Conservation (phyloP, 1,140 invertebrate species). For the Lasioglossum albipes region DNA sequence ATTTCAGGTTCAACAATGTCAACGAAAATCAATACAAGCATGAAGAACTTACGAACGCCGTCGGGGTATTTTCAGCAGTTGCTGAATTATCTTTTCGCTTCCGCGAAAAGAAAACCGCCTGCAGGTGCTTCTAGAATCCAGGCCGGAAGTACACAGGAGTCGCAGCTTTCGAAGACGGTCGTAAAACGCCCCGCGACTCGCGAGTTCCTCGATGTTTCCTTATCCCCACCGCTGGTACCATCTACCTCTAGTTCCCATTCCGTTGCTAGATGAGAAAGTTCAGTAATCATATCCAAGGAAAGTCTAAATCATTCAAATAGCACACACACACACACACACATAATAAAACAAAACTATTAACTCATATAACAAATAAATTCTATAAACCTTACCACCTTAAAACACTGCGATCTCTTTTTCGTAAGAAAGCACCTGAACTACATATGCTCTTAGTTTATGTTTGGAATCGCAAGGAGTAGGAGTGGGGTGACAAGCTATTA, state of each 20-base stretch:
- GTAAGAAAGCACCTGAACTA: too few relatives aligned
- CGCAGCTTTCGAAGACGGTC: constrained; percentile 66
- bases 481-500: too few relatives aligned
- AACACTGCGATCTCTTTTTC: too few relatives aligned
- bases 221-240: constrained; percentile 54
- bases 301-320: constrained; percentile 11
- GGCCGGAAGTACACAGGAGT: constrained; percentile 60
- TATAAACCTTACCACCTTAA: too few relatives aligned
- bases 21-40: neutral
- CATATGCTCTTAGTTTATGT: too few relatives aligned
- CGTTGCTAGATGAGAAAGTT: constrained; percentile 56
- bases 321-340: too few relatives aligned
- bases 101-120: constrained; percentile 45
- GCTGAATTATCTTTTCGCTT: constrained; percentile 40
- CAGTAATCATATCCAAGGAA: constrained; percentile 35
- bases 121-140: constrained; percentile 56
- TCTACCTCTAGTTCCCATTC: constrained; percentile 52
- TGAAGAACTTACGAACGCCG: neutral
- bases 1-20: neutral
- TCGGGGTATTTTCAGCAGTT: constrained; percentile 15
- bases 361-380: too few relatives aligned
- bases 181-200: constrained; percentile 62
- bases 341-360: too few relatives aligned
- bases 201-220: constrained; percentile 55
- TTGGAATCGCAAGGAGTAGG: too few relatives aligned